Evolutionary conservation across 2,888 invertebrate species (phyloP).

Genomic region (Epinotia ramella): DNA sequence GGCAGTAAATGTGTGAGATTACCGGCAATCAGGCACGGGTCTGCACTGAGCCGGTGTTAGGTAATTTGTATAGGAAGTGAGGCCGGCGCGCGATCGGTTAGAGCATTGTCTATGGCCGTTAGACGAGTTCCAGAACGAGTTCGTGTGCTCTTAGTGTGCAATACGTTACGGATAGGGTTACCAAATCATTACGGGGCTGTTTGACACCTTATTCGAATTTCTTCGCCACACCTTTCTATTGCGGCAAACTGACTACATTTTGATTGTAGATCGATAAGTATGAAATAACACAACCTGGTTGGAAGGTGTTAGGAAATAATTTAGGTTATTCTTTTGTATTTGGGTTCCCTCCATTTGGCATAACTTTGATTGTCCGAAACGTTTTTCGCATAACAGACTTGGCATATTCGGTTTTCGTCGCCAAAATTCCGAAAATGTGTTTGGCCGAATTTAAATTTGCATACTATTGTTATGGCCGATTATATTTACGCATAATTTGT

Average conservation of each 20-base stretch:
- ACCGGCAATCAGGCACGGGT: not conserved
- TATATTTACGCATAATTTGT: no score
- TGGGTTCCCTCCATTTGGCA: no score
- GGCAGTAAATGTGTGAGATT: not conserved
- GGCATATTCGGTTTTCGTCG: no score
- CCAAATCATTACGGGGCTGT: slow-evolving; percentile 36
- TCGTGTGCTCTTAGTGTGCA: slow-evolving; percentile 52
- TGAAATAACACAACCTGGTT: not conserved
- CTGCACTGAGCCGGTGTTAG: slow-evolving; percentile 45
- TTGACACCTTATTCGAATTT: slow-evolving; percentile 8
- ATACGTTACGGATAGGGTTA: slow-evolving; percentile 40
- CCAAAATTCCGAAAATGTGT: no score
- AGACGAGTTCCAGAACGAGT: slow-evolving; percentile 60
- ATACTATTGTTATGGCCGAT: no score
- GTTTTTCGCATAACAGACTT: no score
- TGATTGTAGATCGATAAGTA: not conserved
- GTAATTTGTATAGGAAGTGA: slow-evolving; percentile 50
- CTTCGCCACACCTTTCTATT: slow-evolving; percentile 2
- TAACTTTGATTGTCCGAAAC: no score
- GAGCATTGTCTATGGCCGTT: slow-evolving; percentile 58
- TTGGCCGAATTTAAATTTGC: no score
- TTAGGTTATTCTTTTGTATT: not conserved
- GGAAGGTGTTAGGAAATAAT: not conserved
- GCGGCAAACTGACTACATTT: not conserved
- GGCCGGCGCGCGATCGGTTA: slow-evolving; percentile 53